These are phyloP conservation scores for Fundulus diaphanus DNA, from an alignment of 2,797 vertebrate genomes.

Conservation along the genomic window DNA sequence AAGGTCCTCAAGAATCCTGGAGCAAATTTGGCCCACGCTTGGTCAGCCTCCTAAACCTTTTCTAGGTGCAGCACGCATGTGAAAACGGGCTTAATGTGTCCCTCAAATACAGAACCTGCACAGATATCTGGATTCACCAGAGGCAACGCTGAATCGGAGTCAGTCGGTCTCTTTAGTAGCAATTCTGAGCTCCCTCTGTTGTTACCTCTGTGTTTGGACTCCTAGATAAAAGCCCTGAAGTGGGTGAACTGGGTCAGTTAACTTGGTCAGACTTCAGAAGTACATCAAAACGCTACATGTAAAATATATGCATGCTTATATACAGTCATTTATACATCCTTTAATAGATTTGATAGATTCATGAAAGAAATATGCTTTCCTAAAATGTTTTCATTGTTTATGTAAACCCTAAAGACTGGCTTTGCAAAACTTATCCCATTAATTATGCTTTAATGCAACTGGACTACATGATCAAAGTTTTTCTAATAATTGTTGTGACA, in stretches of 20 bases:
- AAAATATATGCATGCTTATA: background rate
- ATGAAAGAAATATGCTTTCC: background rate
- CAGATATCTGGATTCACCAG: background rate
- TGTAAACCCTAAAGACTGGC: background rate
- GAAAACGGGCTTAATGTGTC: background rate
- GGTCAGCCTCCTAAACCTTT: background rate
- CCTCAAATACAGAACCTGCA: background rate
- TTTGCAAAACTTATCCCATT: background rate
- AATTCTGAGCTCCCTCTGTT: slow-evolving; percentile 54
- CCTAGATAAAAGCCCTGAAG: background rate
- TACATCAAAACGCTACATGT: background rate
- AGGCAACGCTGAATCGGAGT: background rate
- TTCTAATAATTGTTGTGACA: background rate
- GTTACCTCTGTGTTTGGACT: slow-evolving; percentile 42
- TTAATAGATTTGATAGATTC: background rate
- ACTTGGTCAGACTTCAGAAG: background rate
- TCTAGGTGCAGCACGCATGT: background rate
- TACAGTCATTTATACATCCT: background rate
- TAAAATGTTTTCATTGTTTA: background rate
- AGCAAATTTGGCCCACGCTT: background rate
- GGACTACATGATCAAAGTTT: background rate
- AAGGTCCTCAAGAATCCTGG: background rate
- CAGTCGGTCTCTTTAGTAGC: background rate
- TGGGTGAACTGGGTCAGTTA: slow-evolving; percentile 10
- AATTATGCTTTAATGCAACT: background rate